phyloP scores from a whole-genome alignment of 30 jellyfish, hydroid and myxozoan genomes.

The Aurelia sp. region DNA sequence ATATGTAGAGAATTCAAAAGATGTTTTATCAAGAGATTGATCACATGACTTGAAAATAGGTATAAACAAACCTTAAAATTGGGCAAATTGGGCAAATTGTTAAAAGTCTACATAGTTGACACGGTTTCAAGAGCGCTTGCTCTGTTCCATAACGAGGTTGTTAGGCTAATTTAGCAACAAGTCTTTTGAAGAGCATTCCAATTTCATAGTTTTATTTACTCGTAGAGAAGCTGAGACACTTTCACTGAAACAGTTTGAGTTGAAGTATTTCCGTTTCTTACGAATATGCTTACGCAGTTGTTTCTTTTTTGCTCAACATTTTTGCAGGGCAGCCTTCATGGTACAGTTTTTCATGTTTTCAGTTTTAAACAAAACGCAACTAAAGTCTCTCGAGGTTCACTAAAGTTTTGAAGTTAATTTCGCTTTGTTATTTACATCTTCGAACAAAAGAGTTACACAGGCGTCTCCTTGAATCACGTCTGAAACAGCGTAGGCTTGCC shows the following conservation, averaged over 20 bases:
- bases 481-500: not conserved
- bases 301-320: not conserved
- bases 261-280: not conserved
- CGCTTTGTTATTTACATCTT: too few species aligned
- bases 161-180: too few species aligned
- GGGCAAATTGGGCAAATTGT: too few species aligned
- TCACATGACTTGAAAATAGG: too few species aligned
- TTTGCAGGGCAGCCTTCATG: not conserved
- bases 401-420: not conserved
- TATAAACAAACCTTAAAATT: too few species aligned
- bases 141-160: too few species aligned
- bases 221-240: not conserved
- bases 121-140: too few species aligned
- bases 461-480: not conserved
- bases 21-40: too few species aligned
- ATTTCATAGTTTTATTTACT: not conserved
- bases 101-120: too few species aligned
- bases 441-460: too few species aligned
- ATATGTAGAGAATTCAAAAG: too few species aligned
- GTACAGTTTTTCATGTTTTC: not conserved
- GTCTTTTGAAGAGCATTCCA: not conserved
- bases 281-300: not conserved
- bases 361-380: not conserved
- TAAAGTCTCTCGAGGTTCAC: not conserved
- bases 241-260: not conserved